Evolutionary conservation across 2,797 vertebrate species (phyloP).

Genomic region (Cygnus olor): DNA sequence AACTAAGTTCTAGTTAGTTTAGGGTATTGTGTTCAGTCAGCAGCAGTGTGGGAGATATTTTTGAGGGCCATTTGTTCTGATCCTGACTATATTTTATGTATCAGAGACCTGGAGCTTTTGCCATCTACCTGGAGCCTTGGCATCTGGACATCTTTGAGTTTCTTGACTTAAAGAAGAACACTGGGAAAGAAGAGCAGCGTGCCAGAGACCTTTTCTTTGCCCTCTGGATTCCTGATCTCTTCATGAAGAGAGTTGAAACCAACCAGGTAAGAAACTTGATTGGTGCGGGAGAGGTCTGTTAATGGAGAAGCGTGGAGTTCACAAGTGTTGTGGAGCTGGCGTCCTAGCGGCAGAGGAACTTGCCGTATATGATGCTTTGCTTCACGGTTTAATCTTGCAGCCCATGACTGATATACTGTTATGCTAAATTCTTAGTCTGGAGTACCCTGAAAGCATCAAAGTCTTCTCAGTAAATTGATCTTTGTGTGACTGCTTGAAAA

Average conservation of each 20-base stretch:
- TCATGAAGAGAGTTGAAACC: constrained; percentile 96
- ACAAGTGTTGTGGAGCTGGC: background rate
- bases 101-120: constrained; percentile 94
- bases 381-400: background rate
- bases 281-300: background rate
- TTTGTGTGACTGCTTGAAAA: background rate
- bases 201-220: constrained; percentile 96
- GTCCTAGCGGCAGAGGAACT: background rate
- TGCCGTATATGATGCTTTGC: background rate
- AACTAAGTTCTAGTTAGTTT: background rate
- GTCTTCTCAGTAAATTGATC: background rate
- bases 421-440: fast-evolving
- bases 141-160: constrained; percentile 97
- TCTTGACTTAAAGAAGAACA: constrained; percentile 98
- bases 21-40: background rate
- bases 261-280: constrained; percentile 82
- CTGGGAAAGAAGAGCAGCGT: constrained; percentile 95
- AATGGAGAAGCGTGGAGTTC: background rate
- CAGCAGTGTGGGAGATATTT: background rate
- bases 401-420: fast-evolving
- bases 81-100: background rate
- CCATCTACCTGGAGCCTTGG: constrained; percentile 98
- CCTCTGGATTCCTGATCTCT: constrained; percentile 97
- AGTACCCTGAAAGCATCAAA: background rate
- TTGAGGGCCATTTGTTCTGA: background rate